Conservation (phyloP, 2,113 vertebrate genomes). For the Theristicus caerulescens region DNA sequence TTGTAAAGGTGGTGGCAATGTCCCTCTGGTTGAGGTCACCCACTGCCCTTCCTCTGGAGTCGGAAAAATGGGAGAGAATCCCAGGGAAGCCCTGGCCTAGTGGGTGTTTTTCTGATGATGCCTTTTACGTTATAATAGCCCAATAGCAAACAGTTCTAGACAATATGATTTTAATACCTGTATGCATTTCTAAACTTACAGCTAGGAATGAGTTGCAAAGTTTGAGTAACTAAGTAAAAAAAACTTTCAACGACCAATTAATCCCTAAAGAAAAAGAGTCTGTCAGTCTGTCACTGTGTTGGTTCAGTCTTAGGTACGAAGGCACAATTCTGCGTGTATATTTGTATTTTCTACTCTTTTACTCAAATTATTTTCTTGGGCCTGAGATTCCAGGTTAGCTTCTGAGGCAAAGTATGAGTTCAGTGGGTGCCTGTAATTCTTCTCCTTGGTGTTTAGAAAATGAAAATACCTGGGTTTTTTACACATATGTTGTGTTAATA, state of each 20-base stretch:
- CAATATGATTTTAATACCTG: not conserved
- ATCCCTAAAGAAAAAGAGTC: not conserved
- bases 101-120: not conserved
- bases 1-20: not conserved
- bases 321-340: not conserved
- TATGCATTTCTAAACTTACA: not conserved
- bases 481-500: not conserved
- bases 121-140: not conserved
- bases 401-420: not conserved
- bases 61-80: not conserved
- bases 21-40: not conserved
- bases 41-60: not conserved
- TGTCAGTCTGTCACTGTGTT: not conserved
- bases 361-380: not conserved
- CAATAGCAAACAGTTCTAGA: not conserved
- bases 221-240: not conserved
- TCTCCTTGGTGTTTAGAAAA: not conserved
- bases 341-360: not conserved
- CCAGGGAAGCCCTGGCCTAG: not conserved
- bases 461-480: not conserved
- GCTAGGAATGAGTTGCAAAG: not conserved
- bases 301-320: not conserved
- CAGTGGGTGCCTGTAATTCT: not conserved
- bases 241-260: not conserved
- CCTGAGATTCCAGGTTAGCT: not conserved